Conservation (phyloP, 2,888 invertebrate genomes). For the Apamea monoglypha region DNA sequence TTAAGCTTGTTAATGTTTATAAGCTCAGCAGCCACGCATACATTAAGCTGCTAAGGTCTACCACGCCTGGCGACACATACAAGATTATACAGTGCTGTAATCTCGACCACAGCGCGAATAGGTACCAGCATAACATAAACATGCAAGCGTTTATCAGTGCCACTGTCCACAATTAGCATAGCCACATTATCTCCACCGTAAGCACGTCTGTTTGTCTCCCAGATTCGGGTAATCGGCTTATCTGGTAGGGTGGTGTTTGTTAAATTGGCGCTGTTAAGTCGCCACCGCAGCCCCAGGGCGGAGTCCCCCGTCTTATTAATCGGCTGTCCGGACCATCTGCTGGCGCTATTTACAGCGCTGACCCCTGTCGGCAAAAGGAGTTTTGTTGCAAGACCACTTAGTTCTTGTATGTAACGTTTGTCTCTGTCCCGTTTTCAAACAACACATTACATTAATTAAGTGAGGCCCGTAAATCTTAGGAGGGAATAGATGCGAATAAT, state of each 20-base stretch:
- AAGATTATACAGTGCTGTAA: slow-evolving; percentile 22
- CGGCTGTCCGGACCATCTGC: slow-evolving; percentile 89
- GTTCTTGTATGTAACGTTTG: slow-evolving; percentile 77
- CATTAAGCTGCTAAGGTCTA: slow-evolving; percentile 1
- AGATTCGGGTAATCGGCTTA: slow-evolving; percentile 83
- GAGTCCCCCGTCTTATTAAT: slow-evolving; percentile 87
- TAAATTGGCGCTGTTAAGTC: slow-evolving; percentile 82
- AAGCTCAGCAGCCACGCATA: background rate
- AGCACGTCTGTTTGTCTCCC: slow-evolving; percentile 76
- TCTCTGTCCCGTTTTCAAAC: slow-evolving; percentile 70
- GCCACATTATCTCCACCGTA: slow-evolving; percentile 68
- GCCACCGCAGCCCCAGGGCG: slow-evolving; percentile 79
- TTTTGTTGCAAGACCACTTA: slow-evolving; percentile 77
- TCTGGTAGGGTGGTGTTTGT: slow-evolving; percentile 79
- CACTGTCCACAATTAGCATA: slow-evolving; percentile 74
- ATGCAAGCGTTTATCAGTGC: slow-evolving; percentile 59
- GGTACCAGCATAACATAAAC: slow-evolving; percentile 47
- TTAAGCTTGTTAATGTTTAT: background rate
- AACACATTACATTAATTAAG: slow-evolving; percentile 66
- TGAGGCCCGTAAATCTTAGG: slow-evolving; percentile 55
- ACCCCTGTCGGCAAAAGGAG: slow-evolving; percentile 82
- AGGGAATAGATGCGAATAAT: slow-evolving; percentile 10
- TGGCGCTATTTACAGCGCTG: slow-evolving; percentile 83
- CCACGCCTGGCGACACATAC: background rate
- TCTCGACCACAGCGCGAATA: slow-evolving; percentile 14